Evolutionary conservation across 2,797 vertebrate species (phyloP), one percentile per base, ranked within the genome.

Genomic region (Menidia menidia): DNA sequence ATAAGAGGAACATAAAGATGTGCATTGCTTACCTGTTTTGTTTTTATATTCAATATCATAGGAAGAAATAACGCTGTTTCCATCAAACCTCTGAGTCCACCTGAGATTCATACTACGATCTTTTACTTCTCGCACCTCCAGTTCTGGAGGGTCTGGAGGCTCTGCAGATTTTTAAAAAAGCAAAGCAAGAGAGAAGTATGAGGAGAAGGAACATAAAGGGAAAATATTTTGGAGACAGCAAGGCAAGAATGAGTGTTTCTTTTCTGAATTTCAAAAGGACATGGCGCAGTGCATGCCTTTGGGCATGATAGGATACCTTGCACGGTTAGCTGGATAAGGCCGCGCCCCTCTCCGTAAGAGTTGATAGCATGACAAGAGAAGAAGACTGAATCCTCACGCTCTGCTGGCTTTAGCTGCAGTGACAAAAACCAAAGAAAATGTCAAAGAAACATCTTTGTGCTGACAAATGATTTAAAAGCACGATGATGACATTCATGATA

Each of bases 11-110:
- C 0, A 9, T 44, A 43, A 10, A 39, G 2, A 25, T 41, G 18
- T 19, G 16, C 11, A 30, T 15, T 11, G 68, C 89, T 55, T 44
- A 98, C 98, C 98, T 0, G 97, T 98, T 80, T 98, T 99, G 86
- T 99, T 99, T 90, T 99, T 99, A 90, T 99, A 99, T 76, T 99
- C 97, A 0, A 99, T 99, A 64, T 99, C 98, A 0, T 98, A 99
- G 0, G 96, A 97, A 0, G 97, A 98, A 87, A 98, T 98, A 86
- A 97, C 96, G 63, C 97, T 99, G 93, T 99, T 99, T 64, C 98
- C 98, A 0, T 99, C 97, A 4, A 99, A 99, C 32, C 98, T 86
- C 90, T 98, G 97, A 0, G 96, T 99, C 98, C 98, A 99, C 30
- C 97, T 91, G 53, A 99, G 88, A 74, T 98, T 99, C 97, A 99